These are phyloP conservation scores for Octodonta nipae DNA, from an alignment of 2,888 invertebrate species.

Conservation along the genomic window DNA sequence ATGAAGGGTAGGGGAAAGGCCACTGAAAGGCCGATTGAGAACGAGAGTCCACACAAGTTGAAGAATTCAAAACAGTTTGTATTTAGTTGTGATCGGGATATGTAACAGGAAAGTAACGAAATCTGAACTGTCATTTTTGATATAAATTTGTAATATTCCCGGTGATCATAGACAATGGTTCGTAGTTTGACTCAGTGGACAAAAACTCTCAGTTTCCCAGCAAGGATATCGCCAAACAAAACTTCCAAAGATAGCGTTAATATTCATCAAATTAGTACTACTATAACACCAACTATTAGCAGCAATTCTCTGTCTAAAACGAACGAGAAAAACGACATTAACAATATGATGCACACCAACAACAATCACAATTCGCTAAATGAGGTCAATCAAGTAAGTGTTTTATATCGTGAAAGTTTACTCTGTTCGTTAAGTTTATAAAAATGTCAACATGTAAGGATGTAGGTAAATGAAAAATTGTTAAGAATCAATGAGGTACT, in stretches of 20 bases:
- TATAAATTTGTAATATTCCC: too few species aligned
- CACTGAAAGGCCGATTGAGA: slow-evolving; percentile 32
- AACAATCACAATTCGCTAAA: slow-evolving; percentile 23
- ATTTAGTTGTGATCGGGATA: too few species aligned
- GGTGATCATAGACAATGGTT: slow-evolving; percentile 47
- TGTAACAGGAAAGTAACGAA: too few species aligned
- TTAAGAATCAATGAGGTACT: too few species aligned
- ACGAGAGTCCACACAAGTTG: slow-evolving; percentile 7
- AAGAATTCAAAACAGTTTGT: not conserved
- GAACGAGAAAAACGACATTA: slow-evolving; percentile 33
- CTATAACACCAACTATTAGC: slow-evolving; percentile 50
- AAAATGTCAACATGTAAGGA: too few species aligned
- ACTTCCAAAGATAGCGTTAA: slow-evolving; percentile 58
- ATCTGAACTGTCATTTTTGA: too few species aligned
- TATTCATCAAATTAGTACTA: slow-evolving; percentile 42
- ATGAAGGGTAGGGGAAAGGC: slow-evolving; percentile 30
- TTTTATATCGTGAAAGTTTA: too few species aligned
- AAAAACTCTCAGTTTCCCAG: slow-evolving; percentile 79
- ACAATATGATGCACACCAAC: slow-evolving; percentile 30
- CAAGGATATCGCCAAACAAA: slow-evolving; percentile 70
- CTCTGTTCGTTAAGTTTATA: too few species aligned
- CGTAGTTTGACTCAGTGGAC: slow-evolving; percentile 82
- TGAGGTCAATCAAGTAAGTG: slow-evolving; percentile 32
- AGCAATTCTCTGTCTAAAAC: slow-evolving; percentile 32
- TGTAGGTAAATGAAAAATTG: too few species aligned